Evolutionary conservation across 2,888 invertebrate genomes (phyloP).

Genomic region (Exephanes ischioxanthus): DNA sequence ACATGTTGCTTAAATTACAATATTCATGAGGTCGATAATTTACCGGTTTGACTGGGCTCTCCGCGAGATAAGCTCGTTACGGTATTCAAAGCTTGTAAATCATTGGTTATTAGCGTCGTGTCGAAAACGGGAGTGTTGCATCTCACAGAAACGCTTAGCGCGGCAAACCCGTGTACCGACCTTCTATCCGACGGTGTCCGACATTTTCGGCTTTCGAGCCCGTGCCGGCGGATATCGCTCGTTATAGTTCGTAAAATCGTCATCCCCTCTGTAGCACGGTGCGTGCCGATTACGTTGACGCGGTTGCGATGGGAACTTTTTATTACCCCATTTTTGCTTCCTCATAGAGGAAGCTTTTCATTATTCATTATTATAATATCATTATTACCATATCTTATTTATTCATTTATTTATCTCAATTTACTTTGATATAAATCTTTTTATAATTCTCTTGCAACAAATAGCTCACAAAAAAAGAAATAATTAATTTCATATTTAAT

Average conservation of each 20-base stretch:
- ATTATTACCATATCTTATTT: too few relatives aligned
- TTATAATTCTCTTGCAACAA: too few relatives aligned
- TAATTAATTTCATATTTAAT: too few relatives aligned
- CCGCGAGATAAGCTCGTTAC: slow-evolving; percentile 14
- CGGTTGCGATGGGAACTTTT: neutral
- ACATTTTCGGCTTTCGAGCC: slow-evolving; percentile 55
- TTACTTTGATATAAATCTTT: too few relatives aligned
- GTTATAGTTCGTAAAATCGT: slow-evolving; percentile 64
- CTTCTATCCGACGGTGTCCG: slow-evolving; percentile 28
- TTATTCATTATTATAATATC: too few relatives aligned
- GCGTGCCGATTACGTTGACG: slow-evolving; percentile 4
- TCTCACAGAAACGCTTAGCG: neutral
- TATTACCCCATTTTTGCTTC: neutral
- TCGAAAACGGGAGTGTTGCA: slow-evolving; percentile 17
- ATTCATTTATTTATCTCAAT: too few relatives aligned
- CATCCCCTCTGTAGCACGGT: slow-evolving; percentile 20
- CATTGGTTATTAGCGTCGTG: slow-evolving; percentile 31
- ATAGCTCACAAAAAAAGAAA: too few relatives aligned
- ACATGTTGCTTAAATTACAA: slow-evolving; percentile 33
- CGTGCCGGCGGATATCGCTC: slow-evolving; percentile 69
- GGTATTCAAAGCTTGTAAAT: slow-evolving; percentile 42
- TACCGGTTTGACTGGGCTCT: slow-evolving; percentile 9
- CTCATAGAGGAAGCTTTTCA: too few relatives aligned
- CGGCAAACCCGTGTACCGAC: slow-evolving; percentile 24
- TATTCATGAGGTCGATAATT: slow-evolving; percentile 53